Base-by-base conservation (phyloP, 1,140 invertebrate genomes). In the Pissodes strobi region DNA sequence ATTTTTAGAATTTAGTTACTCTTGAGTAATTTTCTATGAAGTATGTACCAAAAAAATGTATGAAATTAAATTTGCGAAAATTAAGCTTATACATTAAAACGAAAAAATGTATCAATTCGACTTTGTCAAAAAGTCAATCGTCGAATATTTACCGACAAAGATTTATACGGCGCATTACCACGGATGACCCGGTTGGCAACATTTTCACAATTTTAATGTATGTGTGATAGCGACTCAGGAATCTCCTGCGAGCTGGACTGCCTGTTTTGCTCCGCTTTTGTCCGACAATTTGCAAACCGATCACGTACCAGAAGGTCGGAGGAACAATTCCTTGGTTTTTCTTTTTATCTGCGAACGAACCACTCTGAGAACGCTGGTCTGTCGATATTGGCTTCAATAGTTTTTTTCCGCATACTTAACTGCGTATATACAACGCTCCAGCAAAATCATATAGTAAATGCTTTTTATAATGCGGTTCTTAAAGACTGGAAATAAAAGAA, bases 271-370 rank as follows among this genome's bases (percentile, higher is more conserved):
- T 64, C 66, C 51, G 46, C 52, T 56, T 55, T 57, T 55, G 62
- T 19, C 57, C 39, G 59, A 27, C 62, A 39, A 60, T 68, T 65
- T 46, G 51, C 39, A 65, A 59, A 52, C 62, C 56, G 57, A 61
- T 59, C 67, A 68, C 67, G 67, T 68, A 68, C 45, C 64, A 64
- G 67, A 68, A 68, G 67, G 67, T 68, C 66, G 62, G 62, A 58
- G 58, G 61, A 52, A 68, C 66, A 68, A 68, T 68, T 68, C 66
- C 39, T 67, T 34, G 30, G 39, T 49, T 67, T 63, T 58, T 53
- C 25, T 64, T 55, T 66, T 62, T 55, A 19, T 51, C 30, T 64
- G 15, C 48, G 39, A 51, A 55, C 52, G 52, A 15, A 38, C 52
- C 52, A 41, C 51, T 55, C 52, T 18, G 21, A 22, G 52, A 55